Percentiles rank a stretch among this genome's conserved stretches.
Evolutionary conservation across 1,140 invertebrate species (phyloP).

Genomic region (Drosophila suzukii): DNA sequence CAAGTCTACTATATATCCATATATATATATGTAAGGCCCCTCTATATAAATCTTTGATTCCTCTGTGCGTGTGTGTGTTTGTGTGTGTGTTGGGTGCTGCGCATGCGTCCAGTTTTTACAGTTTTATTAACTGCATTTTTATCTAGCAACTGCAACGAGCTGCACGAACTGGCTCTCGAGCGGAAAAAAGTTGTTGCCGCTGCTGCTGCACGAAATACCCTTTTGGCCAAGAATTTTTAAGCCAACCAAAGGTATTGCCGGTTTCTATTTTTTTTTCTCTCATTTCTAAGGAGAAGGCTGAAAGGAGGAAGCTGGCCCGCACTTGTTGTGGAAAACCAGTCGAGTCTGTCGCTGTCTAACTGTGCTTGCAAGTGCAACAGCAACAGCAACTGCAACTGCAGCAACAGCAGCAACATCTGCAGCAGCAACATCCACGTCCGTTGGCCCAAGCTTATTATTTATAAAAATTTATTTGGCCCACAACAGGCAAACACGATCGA

Average conservation of each 20-base stretch:
- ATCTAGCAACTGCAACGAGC: conserved; percentile 75
- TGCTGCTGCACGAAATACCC: conserved; percentile 81
- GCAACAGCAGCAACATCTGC: conserved; percentile 30
- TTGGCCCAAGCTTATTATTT: conserved; percentile 74
- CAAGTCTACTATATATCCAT: conserved; percentile 14
- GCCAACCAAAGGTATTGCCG: conserved; percentile 58
- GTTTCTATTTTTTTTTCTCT: conserved; percentile 4
- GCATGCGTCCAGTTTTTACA: conserved; percentile 83
- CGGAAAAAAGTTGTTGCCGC: conserved; percentile 67
- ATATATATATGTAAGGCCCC: not conserved
- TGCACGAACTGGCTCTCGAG: conserved; percentile 81
- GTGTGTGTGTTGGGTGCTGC: conserved; percentile 50
- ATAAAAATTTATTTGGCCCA: conserved; percentile 78
- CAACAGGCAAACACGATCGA: conserved; percentile 73
- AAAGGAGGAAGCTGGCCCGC: conserved; percentile 68
- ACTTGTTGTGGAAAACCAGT: conserved; percentile 76
- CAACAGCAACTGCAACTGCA: conserved; percentile 57
- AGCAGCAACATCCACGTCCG: conserved; percentile 45
- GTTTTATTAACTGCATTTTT: conserved; percentile 83
- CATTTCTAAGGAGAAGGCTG: conserved; percentile 30
- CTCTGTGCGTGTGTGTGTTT: conserved; percentile 41
- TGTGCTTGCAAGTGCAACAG: conserved; percentile 69
- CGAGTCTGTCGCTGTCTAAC: conserved; percentile 70
- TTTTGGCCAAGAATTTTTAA: conserved; percentile 78
- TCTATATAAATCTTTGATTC: conserved; percentile 40